Evolutionary conservation across 2,888 invertebrate species (phyloP).

Genomic region (Pachydiplax longipennis): DNA sequence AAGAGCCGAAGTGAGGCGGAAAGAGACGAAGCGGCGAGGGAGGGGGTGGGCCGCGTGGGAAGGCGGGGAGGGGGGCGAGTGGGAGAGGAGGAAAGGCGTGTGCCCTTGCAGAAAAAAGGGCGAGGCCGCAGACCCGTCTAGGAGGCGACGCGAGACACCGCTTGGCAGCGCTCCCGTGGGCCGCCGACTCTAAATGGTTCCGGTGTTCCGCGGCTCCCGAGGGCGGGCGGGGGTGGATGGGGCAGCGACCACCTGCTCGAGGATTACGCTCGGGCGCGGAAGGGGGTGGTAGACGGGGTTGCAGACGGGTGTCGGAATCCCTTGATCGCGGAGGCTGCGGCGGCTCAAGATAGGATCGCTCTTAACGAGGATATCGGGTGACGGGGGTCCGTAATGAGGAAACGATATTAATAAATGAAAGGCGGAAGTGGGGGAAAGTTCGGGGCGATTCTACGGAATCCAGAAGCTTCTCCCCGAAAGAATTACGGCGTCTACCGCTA

Average conservation of each 20-base stretch:
- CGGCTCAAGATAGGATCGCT: not conserved
- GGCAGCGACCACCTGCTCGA: not conserved
- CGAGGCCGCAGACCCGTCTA: conserved; percentile 37
- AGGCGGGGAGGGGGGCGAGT: not conserved
- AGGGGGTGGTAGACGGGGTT: not conserved
- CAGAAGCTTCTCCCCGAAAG: too few species aligned
- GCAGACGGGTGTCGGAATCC: not conserved
- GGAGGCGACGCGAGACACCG: conserved; percentile 36
- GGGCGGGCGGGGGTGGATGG: not conserved
- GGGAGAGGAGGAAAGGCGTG: not conserved
- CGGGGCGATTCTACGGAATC: too few species aligned
- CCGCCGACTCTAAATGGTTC: conserved; percentile 10
- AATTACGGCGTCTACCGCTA: too few species aligned
- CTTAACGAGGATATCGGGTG: not conserved
- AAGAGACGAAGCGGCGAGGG: not conserved
- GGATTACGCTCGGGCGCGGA: not conserved
- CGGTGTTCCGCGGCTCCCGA: conserved; percentile 11
- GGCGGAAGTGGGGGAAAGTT: not conserved
- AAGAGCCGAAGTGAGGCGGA: not conserved
- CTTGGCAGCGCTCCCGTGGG: conserved; percentile 32
- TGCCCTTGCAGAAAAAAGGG: conserved; percentile 43
- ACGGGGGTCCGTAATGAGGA: not conserved
- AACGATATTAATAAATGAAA: not conserved
- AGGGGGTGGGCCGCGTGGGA: not conserved
- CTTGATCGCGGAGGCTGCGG: too few species aligned